These are phyloP conservation scores for Tetramorium parvispinum DNA, from an alignment of 1,140 invertebrate species.

Conservation along the genomic window DNA sequence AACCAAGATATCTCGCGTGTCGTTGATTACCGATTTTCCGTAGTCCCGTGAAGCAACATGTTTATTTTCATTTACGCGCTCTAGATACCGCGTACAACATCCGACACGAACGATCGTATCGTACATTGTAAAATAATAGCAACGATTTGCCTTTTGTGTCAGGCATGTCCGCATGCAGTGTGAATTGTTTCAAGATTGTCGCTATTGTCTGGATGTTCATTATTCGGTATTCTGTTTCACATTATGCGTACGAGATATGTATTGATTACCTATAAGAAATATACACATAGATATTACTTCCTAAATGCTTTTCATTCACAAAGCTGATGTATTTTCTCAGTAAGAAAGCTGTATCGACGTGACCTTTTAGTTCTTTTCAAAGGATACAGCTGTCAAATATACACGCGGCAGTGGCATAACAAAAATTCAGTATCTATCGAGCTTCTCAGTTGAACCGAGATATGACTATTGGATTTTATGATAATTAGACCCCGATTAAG, in stretches of 20 bases:
- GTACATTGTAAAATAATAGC: neutral
- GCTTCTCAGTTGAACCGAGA: neutral
- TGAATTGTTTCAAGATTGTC: neutral
- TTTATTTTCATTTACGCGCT: slow-evolving; percentile 54
- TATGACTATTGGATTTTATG: neutral
- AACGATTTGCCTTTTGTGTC: neutral
- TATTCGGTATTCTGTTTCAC: neutral
- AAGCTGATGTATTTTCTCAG: neutral
- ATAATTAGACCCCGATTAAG: neutral
- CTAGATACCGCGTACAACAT: slow-evolving; percentile 29
- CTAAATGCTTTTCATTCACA: neutral
- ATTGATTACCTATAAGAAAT: neutral
- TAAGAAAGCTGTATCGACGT: neutral
- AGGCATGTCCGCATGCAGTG: too few relatives aligned
- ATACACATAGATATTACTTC: neutral
- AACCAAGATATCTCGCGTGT: slow-evolving; percentile 27
- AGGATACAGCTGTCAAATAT: too few relatives aligned
- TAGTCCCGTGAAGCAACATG: neutral
- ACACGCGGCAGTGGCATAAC: neutral
- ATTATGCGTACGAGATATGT: neutral
- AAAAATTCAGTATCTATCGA: neutral
- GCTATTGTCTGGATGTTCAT: neutral
- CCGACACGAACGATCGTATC: neutral
- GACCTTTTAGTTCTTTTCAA: neutral
- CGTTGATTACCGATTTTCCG: slow-evolving; percentile 36